Conservation (phyloP, 2,888 invertebrate genomes). For the Eupelmus urozonus region DNA sequence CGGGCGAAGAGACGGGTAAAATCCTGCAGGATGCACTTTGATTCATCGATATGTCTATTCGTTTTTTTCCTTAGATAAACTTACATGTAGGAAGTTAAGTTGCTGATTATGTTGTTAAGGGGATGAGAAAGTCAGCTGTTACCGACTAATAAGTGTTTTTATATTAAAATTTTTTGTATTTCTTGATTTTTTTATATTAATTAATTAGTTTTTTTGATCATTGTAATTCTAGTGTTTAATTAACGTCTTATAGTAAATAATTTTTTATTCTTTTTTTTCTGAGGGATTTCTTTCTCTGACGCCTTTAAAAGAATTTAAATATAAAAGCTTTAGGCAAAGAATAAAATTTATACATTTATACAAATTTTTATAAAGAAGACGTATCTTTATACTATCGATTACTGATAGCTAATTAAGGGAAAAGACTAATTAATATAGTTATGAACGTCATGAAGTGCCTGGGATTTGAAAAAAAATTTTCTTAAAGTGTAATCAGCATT, state of each 20-base stretch:
- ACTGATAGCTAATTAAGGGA: background rate
- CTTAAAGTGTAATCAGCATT: conserved; percentile 1
- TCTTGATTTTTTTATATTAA: background rate
- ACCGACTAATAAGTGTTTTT: conserved; percentile 34
- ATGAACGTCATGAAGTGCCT: conserved; percentile 49
- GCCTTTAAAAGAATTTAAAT: conserved; percentile 11
- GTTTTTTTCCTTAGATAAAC: conserved; percentile 1
- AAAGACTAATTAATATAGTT: too few relatives aligned
- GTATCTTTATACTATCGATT: background rate
- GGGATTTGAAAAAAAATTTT: conserved; percentile 12
- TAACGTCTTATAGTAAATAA: too few relatives aligned
- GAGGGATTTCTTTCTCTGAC: too few relatives aligned
- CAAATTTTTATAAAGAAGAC: conserved; percentile 42
- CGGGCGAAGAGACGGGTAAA: conserved; percentile 17
- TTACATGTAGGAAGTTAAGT: background rate
- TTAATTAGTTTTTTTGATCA: too few relatives aligned
- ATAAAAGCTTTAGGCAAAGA: conserved; percentile 14
- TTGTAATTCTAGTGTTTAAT: too few relatives aligned
- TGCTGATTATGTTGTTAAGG: background rate
- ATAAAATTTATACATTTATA: conserved; percentile 46
- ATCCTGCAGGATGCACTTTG: conserved; percentile 5
- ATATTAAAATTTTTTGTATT: background rate
- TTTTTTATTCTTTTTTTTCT: too few relatives aligned
- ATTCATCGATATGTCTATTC: conserved; percentile 1
- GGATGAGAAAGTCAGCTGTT: background rate